phyloP scores from a whole-genome alignment of 2,113 vertebrate species.

The Ondatra zibethicus region DNA sequence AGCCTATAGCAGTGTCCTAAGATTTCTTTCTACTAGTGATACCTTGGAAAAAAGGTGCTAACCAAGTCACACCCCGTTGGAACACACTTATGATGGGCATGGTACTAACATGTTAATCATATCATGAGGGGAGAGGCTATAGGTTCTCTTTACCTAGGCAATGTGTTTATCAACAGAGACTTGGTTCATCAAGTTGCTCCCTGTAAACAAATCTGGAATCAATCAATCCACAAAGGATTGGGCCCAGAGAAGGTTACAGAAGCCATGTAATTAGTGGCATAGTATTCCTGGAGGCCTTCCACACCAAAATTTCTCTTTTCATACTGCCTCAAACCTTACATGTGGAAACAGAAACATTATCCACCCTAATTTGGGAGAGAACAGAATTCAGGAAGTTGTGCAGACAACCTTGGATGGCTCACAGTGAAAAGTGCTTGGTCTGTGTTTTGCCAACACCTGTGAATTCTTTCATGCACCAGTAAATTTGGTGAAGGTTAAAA shows the following conservation, averaged over 20 bases:
- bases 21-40: background rate
- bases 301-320: background rate
- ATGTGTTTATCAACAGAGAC: background rate
- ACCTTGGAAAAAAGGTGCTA: background rate
- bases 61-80: background rate
- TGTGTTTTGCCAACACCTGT: constrained; percentile 2
- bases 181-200: background rate
- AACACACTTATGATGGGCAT: background rate
- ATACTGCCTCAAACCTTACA: constrained; percentile 12
- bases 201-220: constrained; percentile 44
- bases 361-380: background rate
- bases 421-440: constrained; percentile 3
- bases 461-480: constrained; percentile 22
- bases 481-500: background rate
- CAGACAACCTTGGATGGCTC: background rate
- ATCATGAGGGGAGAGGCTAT: background rate
- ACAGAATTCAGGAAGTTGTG: background rate
- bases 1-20: background rate
- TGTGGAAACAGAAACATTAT: constrained; percentile 23
- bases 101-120: no score
- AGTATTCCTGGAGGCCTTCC: background rate
- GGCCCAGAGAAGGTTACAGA: background rate
- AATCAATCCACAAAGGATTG: background rate
- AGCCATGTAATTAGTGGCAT: constrained; percentile 11
- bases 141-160: background rate